Evolutionary conservation across 2,113 vertebrate species (phyloP).

Genomic region (Periophthalmodon schlosseri): DNA sequence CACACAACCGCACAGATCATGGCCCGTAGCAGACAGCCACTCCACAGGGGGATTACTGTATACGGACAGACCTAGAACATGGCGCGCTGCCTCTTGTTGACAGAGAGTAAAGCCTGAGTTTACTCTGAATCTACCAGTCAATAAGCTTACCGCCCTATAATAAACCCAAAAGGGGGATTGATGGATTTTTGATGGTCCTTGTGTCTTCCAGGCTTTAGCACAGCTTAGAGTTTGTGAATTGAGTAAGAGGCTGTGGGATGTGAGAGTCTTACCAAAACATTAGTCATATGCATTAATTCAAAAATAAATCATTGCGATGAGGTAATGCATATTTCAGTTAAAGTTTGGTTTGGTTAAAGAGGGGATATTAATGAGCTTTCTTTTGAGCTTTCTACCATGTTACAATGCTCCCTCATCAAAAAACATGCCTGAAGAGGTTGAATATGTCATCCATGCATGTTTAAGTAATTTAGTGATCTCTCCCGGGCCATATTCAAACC

Average conservation of each 20-base stretch:
- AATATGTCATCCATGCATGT: no score
- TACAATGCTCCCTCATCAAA: no score
- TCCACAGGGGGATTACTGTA: slow-evolving; percentile 65
- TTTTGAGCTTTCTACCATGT: no score
- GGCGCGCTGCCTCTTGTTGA: slow-evolving; percentile 67
- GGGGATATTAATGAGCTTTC: no score
- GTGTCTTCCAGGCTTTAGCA: slow-evolving; percentile 49
- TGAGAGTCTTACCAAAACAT: not conserved
- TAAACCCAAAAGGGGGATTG: slow-evolving; percentile 63
- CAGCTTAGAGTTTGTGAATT: slow-evolving; percentile 19
- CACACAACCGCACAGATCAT: slow-evolving; percentile 62
- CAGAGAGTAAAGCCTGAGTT: slow-evolving; percentile 73
- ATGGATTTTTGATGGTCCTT: slow-evolving; percentile 60
- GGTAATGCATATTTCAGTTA: no score
- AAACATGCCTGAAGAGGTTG: no score
- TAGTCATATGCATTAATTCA: slow-evolving; percentile 5
- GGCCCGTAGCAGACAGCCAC: slow-evolving; percentile 66
- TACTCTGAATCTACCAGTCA: slow-evolving; percentile 62
- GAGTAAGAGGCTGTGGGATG: slow-evolving; percentile 5
- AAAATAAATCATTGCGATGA: not conserved
- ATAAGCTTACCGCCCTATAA: slow-evolving; percentile 55
- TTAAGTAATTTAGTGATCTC: no score
- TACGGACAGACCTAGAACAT: slow-evolving; percentile 66
- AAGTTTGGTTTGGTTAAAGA: no score
- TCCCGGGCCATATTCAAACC: no score